These are phyloP conservation scores for Heliconius aoede DNA, from an alignment of 2,888 invertebrate species.

Conservation along the genomic window DNA sequence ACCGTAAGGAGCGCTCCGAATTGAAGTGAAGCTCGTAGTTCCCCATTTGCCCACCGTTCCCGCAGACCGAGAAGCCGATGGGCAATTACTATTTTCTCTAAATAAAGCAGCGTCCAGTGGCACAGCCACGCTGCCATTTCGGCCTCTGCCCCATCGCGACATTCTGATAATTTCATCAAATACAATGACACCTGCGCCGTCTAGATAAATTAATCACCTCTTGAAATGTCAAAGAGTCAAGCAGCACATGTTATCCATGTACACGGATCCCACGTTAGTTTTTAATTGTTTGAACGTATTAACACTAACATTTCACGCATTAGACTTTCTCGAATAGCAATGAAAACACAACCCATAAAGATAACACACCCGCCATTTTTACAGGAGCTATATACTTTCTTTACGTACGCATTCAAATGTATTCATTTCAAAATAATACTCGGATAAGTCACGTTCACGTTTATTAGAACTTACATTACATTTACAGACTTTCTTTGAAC, in stretches of 20 bases:
- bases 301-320: conserved; percentile 59
- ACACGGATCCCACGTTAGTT: conserved; percentile 51
- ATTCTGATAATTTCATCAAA: conserved; percentile 83
- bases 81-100: conserved; percentile 92
- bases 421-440: conserved; percentile 50
- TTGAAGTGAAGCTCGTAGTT: conserved; percentile 95
- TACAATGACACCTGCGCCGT: conserved; percentile 74
- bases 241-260: conserved; percentile 63
- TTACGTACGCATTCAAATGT: conserved; percentile 64
- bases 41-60: conserved; percentile 97
- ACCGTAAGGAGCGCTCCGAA: conserved; percentile 91
- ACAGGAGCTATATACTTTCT: conserved; percentile 76
- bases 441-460: conserved; percentile 54
- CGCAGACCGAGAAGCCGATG: conserved; percentile 93
- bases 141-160: conserved; percentile 86
- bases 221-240: conserved; percentile 68
- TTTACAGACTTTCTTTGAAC: conserved; percentile 68
- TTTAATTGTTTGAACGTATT: conserved; percentile 51
- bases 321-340: conserved; percentile 70
- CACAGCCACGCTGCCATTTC: conserved; percentile 84
- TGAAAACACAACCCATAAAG: conserved; percentile 80
- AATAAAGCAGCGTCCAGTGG: conserved; percentile 86
- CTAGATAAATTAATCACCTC: conserved; percentile 64
- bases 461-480: conserved; percentile 60
- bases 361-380: conserved; percentile 84